A percentile compares a stretch with the other conserved stretches of the same genome.
phyloP scores from a whole-genome alignment of 2,888 invertebrate genomes.

The Polydrusus cervinus region DNA sequence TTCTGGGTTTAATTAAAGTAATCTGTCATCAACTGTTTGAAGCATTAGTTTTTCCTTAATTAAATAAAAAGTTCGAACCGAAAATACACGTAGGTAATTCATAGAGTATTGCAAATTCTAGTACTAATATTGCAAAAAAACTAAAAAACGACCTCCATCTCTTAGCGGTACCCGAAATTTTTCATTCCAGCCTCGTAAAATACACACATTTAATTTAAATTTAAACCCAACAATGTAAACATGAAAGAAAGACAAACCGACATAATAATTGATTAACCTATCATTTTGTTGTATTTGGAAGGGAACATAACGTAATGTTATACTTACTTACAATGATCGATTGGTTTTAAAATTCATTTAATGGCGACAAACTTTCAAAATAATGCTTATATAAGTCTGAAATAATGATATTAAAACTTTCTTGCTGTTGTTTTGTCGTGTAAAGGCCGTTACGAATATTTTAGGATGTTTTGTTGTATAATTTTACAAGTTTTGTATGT shows the following conservation, averaged over 20 bases:
- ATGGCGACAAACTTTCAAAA: slow-evolving; percentile 4
- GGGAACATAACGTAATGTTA: slow-evolving; percentile 26
- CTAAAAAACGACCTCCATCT: too few species aligned
- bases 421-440: slow-evolving; percentile 6
- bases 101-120: too few species aligned
- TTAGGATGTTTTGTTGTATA: not conserved
- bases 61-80: too few species aligned
- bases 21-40: too few species aligned
- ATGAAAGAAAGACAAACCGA: slow-evolving; percentile 1
- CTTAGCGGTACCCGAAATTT: too few species aligned
- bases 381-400: not conserved
- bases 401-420: not conserved
- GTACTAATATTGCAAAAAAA: too few species aligned
- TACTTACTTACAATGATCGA: slow-evolving; percentile 31
- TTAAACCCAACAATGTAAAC: not conserved
- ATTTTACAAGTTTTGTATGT: too few species aligned
- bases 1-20: too few species aligned
- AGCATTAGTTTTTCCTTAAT: too few species aligned
- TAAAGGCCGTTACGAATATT: not conserved
- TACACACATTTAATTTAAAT: slow-evolving; percentile 14
- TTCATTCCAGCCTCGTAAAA: not conserved
- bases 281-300: slow-evolving; percentile 23
- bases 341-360: slow-evolving; percentile 8
- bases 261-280: slow-evolving; percentile 23
- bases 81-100: too few species aligned